Base-by-base conservation (phyloP, 2,797 vertebrate species). In the Labeo calbasu region DNA sequence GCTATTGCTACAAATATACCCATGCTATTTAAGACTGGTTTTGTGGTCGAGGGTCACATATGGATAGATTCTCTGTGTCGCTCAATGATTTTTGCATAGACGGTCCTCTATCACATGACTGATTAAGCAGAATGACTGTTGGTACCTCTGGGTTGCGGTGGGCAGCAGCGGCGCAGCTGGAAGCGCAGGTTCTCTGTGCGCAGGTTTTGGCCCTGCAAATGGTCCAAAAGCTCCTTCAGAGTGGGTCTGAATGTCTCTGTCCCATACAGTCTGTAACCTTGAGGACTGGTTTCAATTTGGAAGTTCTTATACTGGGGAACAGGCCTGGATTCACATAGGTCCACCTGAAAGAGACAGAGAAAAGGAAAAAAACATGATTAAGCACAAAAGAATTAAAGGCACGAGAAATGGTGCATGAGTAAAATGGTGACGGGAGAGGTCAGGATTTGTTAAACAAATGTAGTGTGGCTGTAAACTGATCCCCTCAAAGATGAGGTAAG, bases 151-250 rank as follows among this genome's bases (percentile, higher is more conserved):
- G 98, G 98, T 89, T 98, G 97, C 23, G 98, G 98, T 25, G 97
- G 98, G 92, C 97, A 99, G 91, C 97, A 99, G 77, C 94, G 96
- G 68, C 92, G 94, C 65, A 99, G 90, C 17, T 96, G 96, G 53
- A 99, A 99, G 85, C 96, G 96, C 77, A 99, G 95, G 89, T 98
- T 96, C 88, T 99, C 98, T 0, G 98, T 97, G 23, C 96, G 94
- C 9, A 99, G 97, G 85, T 93, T 96, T 89, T 99, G 97, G 17
- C 97, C 95, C 86, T 97, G 95, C 86, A 99, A 94, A 90, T 99
- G 97, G 51, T 95, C 95, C 94, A 99, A 95, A 79, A 99, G 94
- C 28, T 97, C 97, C 32, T 91, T 93, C 0, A 99, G 90, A 81
- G 92, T 95, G 13, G 93, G 82, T 32, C 96, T 96, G 50, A 91